Percentiles rank a stretch among this genome's conserved stretches.
phyloP scores from a whole-genome alignment of 2,113 vertebrate species.

The Pangasianodon gigas region DNA sequence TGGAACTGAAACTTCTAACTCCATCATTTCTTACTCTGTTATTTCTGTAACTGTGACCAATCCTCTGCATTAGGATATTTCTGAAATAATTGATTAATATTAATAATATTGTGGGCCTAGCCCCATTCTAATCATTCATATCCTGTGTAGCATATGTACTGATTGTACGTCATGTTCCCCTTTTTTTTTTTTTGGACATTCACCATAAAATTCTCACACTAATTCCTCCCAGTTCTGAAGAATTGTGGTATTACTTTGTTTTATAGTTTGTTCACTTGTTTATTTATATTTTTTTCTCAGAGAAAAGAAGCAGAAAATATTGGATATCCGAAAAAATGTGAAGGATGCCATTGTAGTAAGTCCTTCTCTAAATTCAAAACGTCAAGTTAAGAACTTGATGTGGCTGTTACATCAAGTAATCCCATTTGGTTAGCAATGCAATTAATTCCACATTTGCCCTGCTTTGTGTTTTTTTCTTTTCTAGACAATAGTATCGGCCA shows the following conservation, averaged over 20 bases:
- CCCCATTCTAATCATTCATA: not conserved
- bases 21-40: no score
- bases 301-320: constrained; percentile 93
- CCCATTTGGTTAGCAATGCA: constrained; percentile 61
- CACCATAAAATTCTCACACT: not conserved
- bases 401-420: constrained; percentile 58
- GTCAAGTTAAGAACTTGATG: not conserved
- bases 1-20: not conserved
- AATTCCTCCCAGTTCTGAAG: not conserved
- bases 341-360: constrained; percentile 93
- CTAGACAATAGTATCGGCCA: constrained; percentile 89
- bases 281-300: constrained; percentile 65
- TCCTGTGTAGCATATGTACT: not conserved
- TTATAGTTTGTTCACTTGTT: not conserved
- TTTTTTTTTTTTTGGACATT: not conserved
- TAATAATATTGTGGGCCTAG: not conserved
- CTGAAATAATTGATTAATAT: not conserved
- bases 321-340: constrained; percentile 92
- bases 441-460: constrained; percentile 57
- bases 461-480: constrained; percentile 58
- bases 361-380: not conserved
- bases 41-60: not conserved
- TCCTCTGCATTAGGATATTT: not conserved
- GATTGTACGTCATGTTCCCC: not conserved
- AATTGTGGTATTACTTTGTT: not conserved